These are phyloP conservation scores for Platerodrilus igneus DNA, from an alignment of 2,888 invertebrate genomes.

Conservation along the genomic window DNA sequence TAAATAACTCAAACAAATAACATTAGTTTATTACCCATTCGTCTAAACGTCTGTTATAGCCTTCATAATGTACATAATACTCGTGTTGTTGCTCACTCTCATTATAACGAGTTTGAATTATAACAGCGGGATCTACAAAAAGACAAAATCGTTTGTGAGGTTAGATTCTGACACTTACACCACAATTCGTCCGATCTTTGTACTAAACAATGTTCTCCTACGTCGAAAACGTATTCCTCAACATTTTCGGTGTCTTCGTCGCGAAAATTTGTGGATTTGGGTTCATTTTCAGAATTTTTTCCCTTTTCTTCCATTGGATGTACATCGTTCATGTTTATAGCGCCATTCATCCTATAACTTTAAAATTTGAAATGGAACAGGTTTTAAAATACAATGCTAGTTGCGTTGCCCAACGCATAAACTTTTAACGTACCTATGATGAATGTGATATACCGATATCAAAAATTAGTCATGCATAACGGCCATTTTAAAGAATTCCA, in stretches of 20 bases:
- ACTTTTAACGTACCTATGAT: too few species aligned
- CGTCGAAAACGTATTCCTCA: slow-evolving; percentile 70
- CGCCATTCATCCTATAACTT: too few species aligned
- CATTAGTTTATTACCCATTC: slow-evolving; percentile 73
- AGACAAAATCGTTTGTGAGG: slow-evolving; percentile 25
- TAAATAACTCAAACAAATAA: slow-evolving; percentile 2
- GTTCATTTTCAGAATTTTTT: slow-evolving; percentile 45
- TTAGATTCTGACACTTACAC: slow-evolving; percentile 56
- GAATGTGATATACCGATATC: too few species aligned
- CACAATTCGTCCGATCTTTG: slow-evolving; percentile 77
- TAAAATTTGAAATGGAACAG: too few species aligned
- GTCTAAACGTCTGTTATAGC: slow-evolving; percentile 89
- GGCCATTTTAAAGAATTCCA: too few species aligned
- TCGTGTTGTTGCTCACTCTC: slow-evolving; percentile 72
- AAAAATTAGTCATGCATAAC: too few species aligned
- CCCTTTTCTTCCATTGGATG: slow-evolving; percentile 36
- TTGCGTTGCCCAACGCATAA: too few species aligned
- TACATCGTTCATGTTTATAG: slow-evolving; percentile 4
- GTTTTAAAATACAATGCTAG: too few species aligned
- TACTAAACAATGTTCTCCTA: slow-evolving; percentile 84
- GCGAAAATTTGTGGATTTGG: slow-evolving; percentile 38
- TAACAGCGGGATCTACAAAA: slow-evolving; percentile 80
- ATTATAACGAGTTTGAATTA: slow-evolving; percentile 81
- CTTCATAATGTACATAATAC: slow-evolving; percentile 97
- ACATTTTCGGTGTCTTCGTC: slow-evolving; percentile 64